These are phyloP conservation scores for Graphium colonna DNA, from an alignment of 2,888 invertebrate genomes.

Conservation along the genomic window DNA sequence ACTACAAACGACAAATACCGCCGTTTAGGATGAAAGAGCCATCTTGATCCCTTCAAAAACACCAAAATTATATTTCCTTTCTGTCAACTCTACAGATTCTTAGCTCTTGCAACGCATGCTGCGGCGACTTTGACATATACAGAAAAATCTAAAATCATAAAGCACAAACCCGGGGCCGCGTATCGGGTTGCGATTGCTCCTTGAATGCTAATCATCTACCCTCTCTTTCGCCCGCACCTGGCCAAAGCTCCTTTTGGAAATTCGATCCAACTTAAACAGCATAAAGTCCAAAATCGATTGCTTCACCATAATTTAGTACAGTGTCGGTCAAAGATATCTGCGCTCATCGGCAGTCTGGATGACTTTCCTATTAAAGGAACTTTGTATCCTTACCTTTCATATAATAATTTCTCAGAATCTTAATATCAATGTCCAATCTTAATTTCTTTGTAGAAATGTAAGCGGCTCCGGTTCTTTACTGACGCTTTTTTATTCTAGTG, in stretches of 20 bases:
- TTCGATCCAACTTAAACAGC: neutral
- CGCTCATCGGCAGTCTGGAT: slow-evolving; percentile 24
- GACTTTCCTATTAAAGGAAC: slow-evolving; percentile 24
- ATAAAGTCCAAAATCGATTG: slow-evolving; percentile 12
- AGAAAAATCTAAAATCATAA: slow-evolving; percentile 77
- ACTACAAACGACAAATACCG: too few relatives aligned
- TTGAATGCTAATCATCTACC: slow-evolving; percentile 63
- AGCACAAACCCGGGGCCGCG: slow-evolving; percentile 50
- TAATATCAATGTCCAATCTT: slow-evolving; percentile 18
- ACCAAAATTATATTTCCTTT: too few relatives aligned
- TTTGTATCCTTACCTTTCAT: slow-evolving; percentile 16
- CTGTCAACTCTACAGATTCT: slow-evolving; percentile 16
- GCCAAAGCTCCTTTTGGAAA: slow-evolving; percentile 6
- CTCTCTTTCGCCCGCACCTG: slow-evolving; percentile 31
- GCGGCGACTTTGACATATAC: slow-evolving; percentile 75
- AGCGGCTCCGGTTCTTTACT: neutral
- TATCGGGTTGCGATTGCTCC: slow-evolving; percentile 70
- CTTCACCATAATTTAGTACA: neutral
- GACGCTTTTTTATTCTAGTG: slow-evolving; percentile 2
- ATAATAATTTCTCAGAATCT: slow-evolving; percentile 20
- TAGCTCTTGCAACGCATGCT: slow-evolving; percentile 40
- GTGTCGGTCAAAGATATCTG: slow-evolving; percentile 18
- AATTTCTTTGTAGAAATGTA: slow-evolving; percentile 13
- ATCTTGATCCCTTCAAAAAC: too few relatives aligned
- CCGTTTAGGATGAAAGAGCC: too few relatives aligned